Evolutionary conservation across 2,888 invertebrate species (phyloP).

Genomic region (Agelastica alni): DNA sequence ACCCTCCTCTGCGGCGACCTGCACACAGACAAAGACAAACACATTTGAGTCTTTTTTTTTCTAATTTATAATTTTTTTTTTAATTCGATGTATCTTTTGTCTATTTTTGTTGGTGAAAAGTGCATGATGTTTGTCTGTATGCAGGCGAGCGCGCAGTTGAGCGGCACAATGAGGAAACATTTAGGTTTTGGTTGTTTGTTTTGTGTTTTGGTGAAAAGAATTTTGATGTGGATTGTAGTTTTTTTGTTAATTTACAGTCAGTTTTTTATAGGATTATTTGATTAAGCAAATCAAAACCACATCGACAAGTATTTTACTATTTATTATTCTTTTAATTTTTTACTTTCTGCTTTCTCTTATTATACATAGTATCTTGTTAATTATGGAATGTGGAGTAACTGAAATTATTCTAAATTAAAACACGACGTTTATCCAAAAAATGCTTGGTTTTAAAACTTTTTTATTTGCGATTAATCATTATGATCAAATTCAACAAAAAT

Average conservation of each 20-base stretch:
- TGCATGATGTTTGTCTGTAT: conserved; percentile 59
- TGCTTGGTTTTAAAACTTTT: no score
- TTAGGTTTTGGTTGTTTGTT: conserved; percentile 26
- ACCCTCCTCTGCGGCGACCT: conserved; percentile 58
- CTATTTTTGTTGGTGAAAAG: conserved; percentile 54
- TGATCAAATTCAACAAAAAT: no score
- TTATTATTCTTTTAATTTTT: no score
- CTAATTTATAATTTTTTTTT: conserved; percentile 37
- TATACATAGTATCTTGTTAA: no score
- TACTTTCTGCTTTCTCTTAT: no score
- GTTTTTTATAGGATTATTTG: conserved; percentile 11
- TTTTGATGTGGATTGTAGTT: conserved; percentile 22
- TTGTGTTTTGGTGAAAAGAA: conserved; percentile 25
- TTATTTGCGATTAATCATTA: no score
- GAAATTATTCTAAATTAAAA: no score
- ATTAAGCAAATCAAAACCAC: conserved; percentile 10
- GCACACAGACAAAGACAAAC: conserved; percentile 66
- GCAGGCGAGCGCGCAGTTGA: conserved; percentile 51
- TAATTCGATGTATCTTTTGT: conserved; percentile 35
- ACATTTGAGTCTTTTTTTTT: conserved; percentile 50
- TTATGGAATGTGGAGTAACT: no score
- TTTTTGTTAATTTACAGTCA: conserved; percentile 13
- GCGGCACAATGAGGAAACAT: conserved; percentile 30
- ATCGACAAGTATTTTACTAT: conserved; percentile 9
- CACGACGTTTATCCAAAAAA: no score